Conservation (phyloP, 2,888 invertebrate genomes). For the Dilophus febrilis region DNA sequence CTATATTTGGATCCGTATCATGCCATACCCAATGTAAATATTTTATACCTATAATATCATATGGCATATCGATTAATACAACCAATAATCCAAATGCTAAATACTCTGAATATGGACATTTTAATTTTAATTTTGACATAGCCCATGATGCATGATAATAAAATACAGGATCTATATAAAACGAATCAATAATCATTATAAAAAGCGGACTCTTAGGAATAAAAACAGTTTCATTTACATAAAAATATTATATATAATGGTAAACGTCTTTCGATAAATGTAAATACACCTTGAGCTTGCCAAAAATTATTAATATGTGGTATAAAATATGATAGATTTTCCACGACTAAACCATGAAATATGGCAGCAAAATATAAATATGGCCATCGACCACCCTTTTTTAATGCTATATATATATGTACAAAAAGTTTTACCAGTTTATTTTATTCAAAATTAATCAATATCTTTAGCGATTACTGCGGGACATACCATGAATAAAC, state of each 20-base stretch:
- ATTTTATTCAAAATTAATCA: not conserved
- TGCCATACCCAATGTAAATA: constrained; percentile 77
- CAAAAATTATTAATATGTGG: constrained; percentile 70
- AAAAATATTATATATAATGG: constrained; percentile 56
- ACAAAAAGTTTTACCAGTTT: not conserved
- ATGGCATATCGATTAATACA: constrained; percentile 59
- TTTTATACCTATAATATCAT: constrained; percentile 61
- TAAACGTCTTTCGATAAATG: constrained; percentile 49
- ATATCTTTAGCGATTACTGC: not conserved
- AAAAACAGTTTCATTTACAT: no score
- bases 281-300: constrained; percentile 62
- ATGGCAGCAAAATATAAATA: constrained; percentile 57
- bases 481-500: constrained; percentile 44
- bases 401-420: constrained; percentile 35
- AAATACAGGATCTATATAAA: constrained; percentile 36
- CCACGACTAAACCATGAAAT: constrained; percentile 56
- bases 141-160: constrained; percentile 42
- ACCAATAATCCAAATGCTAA: constrained; percentile 52
- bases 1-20: constrained; percentile 51
- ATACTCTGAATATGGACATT: constrained; percentile 38
- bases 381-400: constrained; percentile 53
- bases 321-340: constrained; percentile 48
- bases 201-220: no score
- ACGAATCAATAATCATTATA: not conserved
- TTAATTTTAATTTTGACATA: constrained; percentile 35